These are phyloP conservation scores for Lamproptera curius DNA, from an alignment of 2,888 invertebrate genomes.

Conservation along the genomic window DNA sequence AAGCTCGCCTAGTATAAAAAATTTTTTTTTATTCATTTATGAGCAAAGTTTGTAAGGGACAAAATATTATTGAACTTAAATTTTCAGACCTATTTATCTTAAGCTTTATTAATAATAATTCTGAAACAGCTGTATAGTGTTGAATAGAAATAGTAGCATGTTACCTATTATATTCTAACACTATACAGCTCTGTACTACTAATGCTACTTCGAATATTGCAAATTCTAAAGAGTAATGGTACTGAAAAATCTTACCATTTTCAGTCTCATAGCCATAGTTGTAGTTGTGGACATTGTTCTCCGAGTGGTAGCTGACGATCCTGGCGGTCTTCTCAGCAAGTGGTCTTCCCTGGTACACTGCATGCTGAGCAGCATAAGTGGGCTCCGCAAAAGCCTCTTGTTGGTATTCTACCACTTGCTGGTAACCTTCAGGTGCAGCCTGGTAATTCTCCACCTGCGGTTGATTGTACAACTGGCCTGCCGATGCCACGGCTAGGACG, in stretches of 20 bases:
- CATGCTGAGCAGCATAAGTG: conserved; percentile 25
- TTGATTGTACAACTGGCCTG: conserved; percentile 43
- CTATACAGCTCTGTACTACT: too few relatives aligned
- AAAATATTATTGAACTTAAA: too few relatives aligned
- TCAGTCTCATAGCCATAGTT: conserved; percentile 79
- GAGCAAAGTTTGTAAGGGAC: too few relatives aligned
- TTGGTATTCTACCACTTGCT: conserved; percentile 46
- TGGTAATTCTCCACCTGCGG: conserved; percentile 28
- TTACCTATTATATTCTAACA: too few relatives aligned
- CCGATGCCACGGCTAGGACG: conserved; percentile 49
- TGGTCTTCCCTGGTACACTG: conserved; percentile 23
- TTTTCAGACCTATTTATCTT: too few relatives aligned
- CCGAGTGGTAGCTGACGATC: conserved; percentile 45
- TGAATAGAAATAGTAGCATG: too few relatives aligned
- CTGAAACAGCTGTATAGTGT: too few relatives aligned
- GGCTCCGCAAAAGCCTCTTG: conserved; percentile 41
- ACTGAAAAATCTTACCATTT: conserved; percentile 79
- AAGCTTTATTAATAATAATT: too few relatives aligned
- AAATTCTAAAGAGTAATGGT: neutral
- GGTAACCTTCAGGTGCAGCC: conserved; percentile 43
- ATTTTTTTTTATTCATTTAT: too few relatives aligned
- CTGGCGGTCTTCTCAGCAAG: conserved; percentile 45
- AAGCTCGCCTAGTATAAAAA: too few relatives aligned
- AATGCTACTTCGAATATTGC: too few relatives aligned
- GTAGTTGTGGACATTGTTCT: conserved; percentile 53